Base-by-base conservation (phyloP, 2,113 vertebrate genomes). In the Petroica traversi region DNA sequence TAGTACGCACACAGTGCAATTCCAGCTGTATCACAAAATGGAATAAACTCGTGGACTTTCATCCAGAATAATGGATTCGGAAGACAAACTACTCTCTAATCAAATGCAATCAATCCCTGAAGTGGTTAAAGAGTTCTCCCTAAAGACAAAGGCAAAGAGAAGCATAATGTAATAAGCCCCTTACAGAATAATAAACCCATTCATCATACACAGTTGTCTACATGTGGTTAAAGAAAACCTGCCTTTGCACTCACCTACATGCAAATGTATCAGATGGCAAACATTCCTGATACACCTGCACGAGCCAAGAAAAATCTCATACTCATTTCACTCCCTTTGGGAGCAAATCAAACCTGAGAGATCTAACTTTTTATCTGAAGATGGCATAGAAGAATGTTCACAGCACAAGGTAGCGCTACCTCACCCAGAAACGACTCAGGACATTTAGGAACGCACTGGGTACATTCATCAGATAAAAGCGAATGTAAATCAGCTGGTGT, bases 151-250 rank as follows among this genome's bases (percentile, higher is more conserved):
- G 69, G 69, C 85, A 89, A 76, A 88, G 78, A 69, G 33, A 36
- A 95, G 73, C 40, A 66, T 64, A 86, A 96, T 41, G 36, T 72
- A 95, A 94, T 88, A 95, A 95, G 85, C 68, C 92, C 63, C 72
- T 95, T 92, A 67, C 55, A 78, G 88, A 93, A 93, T 92, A 93
- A 96, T 71, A 94, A 96, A 88, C 75, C 58, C 93, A 93, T 96
- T 92, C 88, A 88, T 95, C 93, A 94, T 11, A 31, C 63, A 51
- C 79, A 74, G 64, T 34, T 75, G 93, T 64, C 75, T 93, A 62
- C 51, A 28, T 31, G 63, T 0, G 1, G 78, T 67, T 87, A 45
- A 61, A 88, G 63, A 40, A 75, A 26, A 19, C 6, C 40, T 33
- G 81, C 72, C 82, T 93, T 88, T 88, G 82, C 22, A 3, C 79